phyloP scores from a whole-genome alignment of 2,797 vertebrate genomes.

The Pachyuromys duprasi region DNA sequence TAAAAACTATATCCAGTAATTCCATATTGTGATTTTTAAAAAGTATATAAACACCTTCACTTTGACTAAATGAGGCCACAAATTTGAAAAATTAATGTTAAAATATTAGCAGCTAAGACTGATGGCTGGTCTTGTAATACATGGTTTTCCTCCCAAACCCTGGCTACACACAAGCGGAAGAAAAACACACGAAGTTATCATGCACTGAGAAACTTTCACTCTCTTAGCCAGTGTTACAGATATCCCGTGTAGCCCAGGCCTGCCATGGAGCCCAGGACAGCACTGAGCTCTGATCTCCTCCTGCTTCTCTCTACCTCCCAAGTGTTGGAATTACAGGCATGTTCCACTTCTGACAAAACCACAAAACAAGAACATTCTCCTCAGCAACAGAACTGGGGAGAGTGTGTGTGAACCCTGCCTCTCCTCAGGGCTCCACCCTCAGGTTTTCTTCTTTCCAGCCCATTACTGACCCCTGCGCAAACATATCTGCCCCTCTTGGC shows the following conservation, averaged over 20 bases:
- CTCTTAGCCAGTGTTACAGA: background rate
- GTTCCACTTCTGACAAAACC: background rate
- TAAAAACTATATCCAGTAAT: constrained; percentile 1
- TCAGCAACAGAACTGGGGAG: background rate
- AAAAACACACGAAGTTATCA: background rate
- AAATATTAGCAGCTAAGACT: constrained; percentile 5
- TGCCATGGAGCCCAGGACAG: background rate
- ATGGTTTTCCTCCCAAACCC: background rate
- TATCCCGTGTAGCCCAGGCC: too few relatives aligned
- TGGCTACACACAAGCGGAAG: background rate
- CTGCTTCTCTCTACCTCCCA: background rate
- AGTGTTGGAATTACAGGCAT: background rate
- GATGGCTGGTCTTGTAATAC: background rate
- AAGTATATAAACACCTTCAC: constrained; percentile 26
- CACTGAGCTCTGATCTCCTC: too few relatives aligned
- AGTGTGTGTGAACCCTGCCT: background rate
- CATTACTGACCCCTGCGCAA: too few relatives aligned
- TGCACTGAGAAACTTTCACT: background rate
- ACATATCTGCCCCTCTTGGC: background rate
- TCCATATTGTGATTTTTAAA: constrained; percentile 1
- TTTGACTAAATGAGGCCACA: constrained; percentile 20
- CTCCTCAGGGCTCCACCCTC: background rate
- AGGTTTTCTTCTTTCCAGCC: background rate
- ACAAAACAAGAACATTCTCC: background rate
- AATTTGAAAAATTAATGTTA: constrained; percentile 14